These are phyloP conservation scores for Rhyacichthys aspro DNA, from an alignment of 2,797 vertebrate genomes.

Conservation along the genomic window DNA sequence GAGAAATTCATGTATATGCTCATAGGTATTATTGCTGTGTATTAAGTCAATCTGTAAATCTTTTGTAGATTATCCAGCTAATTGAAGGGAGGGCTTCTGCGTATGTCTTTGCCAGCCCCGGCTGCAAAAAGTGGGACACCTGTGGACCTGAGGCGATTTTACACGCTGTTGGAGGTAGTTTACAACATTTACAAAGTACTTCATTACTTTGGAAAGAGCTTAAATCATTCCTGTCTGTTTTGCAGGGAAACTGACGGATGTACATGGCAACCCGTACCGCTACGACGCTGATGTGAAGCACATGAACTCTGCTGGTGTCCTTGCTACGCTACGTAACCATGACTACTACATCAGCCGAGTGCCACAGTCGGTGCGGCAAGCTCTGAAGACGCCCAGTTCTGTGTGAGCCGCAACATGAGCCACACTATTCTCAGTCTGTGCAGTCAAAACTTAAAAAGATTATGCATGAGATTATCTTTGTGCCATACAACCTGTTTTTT, in stretches of 20 bases:
- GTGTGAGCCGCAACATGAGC: neutral
- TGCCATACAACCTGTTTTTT: too few relatives aligned
- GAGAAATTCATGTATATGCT: too few relatives aligned
- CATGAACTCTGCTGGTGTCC: slow-evolving; percentile 94
- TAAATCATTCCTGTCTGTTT: slow-evolving; percentile 17
- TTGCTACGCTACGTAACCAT: slow-evolving; percentile 89
- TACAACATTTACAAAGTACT: neutral
- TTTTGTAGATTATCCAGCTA: slow-evolving; percentile 91
- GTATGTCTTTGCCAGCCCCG: slow-evolving; percentile 95
- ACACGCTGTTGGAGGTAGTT: slow-evolving; percentile 90
- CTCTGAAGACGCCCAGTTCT: slow-evolving; percentile 71
- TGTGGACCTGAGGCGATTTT: slow-evolving; percentile 95
- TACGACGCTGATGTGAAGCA: slow-evolving; percentile 93
- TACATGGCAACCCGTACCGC: slow-evolving; percentile 87
- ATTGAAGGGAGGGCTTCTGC: slow-evolving; percentile 97
- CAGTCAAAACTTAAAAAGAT: neutral
- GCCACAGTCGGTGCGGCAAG: slow-evolving; percentile 85
- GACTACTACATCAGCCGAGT: slow-evolving; percentile 90
- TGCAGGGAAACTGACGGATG: slow-evolving; percentile 92
- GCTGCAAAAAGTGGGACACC: slow-evolving; percentile 98
- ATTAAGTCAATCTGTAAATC: too few relatives aligned
- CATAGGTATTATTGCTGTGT: too few relatives aligned
- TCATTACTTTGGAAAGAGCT: neutral
- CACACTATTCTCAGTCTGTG: neutral
- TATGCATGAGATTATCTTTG: too few relatives aligned